Conservation (phyloP, 1,140 invertebrate species). For the Megathymus violae region DNA sequence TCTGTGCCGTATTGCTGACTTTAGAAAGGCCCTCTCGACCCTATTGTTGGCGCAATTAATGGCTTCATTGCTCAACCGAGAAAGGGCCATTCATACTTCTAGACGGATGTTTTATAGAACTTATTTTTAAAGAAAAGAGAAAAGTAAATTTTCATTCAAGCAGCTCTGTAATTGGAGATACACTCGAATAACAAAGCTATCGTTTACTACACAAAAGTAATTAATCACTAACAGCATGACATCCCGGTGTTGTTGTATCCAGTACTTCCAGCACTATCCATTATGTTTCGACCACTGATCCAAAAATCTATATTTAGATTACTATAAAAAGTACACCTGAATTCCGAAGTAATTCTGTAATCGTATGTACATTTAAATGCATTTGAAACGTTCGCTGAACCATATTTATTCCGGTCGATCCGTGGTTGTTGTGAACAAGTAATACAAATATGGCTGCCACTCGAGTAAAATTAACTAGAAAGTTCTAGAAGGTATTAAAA, state of each 20-base stretch:
- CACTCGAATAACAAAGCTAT: background rate
- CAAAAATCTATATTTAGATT: slow-evolving; percentile 39
- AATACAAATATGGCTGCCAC: slow-evolving; percentile 6
- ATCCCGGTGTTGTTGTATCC: no score
- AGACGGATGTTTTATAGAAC: slow-evolving; percentile 13
- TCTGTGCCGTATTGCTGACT: slow-evolving; percentile 31
- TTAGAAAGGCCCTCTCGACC: slow-evolving; percentile 50
- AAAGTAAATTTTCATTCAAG: no score
- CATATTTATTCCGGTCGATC: slow-evolving; percentile 1
- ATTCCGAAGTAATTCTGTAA: slow-evolving; percentile 15
- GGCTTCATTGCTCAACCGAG: slow-evolving; percentile 56
- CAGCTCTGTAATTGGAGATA: background rate
- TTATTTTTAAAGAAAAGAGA: background rate
- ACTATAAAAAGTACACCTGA: slow-evolving; percentile 33
- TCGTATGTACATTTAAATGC: background rate
- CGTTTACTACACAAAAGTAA: no score
- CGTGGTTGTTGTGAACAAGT: background rate
- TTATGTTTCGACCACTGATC: slow-evolving; percentile 14
- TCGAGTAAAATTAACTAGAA: slow-evolving; percentile 4
- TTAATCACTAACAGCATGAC: no score
- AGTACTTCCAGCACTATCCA: no score
- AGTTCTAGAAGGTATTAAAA: background rate
- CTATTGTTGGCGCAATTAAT: slow-evolving; percentile 75
- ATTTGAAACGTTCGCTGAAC: slow-evolving; percentile 1
- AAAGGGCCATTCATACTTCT: slow-evolving; percentile 48